phyloP scores from a whole-genome alignment of 2,888 invertebrate genomes.

The Heliconius cydno region DNA sequence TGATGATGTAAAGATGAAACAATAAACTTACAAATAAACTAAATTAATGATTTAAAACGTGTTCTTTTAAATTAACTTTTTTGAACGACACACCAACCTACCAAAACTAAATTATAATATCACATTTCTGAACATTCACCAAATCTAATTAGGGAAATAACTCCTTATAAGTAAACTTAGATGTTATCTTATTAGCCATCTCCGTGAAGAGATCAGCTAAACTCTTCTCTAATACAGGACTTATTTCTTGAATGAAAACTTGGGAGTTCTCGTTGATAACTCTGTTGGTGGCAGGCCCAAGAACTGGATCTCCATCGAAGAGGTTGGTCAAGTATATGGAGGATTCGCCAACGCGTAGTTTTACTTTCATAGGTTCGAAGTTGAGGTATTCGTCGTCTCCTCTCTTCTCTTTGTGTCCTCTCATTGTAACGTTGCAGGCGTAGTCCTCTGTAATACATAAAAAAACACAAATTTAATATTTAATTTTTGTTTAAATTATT shows the following conservation, averaged over 20 bases:
- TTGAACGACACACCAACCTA: background rate
- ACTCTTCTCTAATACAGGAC: slow-evolving; percentile 85
- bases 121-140: slow-evolving; percentile 12
- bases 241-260: slow-evolving; percentile 86
- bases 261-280: slow-evolving; percentile 87
- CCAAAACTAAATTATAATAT: slow-evolving; percentile 29
- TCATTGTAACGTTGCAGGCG: slow-evolving; percentile 85
- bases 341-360: slow-evolving; percentile 84
- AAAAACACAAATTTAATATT: too few relatives aligned
- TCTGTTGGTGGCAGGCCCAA: slow-evolving; percentile 86
- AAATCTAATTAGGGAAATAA: slow-evolving; percentile 82
- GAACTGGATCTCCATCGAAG: slow-evolving; percentile 86
- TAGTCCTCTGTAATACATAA: slow-evolving; percentile 83
- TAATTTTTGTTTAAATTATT: too few relatives aligned
- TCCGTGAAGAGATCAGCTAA: slow-evolving; percentile 86
- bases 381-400: slow-evolving; percentile 84
- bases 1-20: background rate
- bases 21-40: background rate
- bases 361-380: slow-evolving; percentile 86
- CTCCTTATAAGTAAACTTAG: slow-evolving; percentile 87
- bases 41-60: background rate
- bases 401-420: slow-evolving; percentile 82
- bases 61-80: background rate
- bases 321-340: slow-evolving; percentile 86
- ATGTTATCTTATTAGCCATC: slow-evolving; percentile 87